phyloP scores from a whole-genome alignment of 2,888 invertebrate genomes.

The Endotricha flammealis region DNA sequence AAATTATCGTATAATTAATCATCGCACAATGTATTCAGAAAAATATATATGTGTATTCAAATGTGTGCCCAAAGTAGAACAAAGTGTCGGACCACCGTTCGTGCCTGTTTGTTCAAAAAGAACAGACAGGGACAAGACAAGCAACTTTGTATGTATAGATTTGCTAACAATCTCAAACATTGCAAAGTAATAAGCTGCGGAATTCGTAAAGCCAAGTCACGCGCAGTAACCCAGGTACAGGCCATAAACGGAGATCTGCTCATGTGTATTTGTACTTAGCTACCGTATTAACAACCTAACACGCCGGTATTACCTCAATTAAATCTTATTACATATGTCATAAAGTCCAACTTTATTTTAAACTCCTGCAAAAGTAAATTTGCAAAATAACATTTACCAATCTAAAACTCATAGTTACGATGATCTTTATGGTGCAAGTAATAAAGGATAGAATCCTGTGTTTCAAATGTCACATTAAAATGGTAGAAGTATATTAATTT shows the following conservation, averaged over 20 bases:
- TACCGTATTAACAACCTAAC: neutral
- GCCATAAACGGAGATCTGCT: neutral
- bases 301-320: no score
- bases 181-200: no score
- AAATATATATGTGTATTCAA: no score
- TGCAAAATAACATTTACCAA: neutral
- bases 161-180: no score
- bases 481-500: conserved; percentile 1
- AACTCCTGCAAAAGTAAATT: neutral
- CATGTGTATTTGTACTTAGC: neutral
- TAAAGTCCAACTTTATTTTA: neutral
- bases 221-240: no score
- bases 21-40: no score
- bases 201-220: neutral
- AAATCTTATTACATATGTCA: neutral
- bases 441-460: neutral
- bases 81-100: no score
- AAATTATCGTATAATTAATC: no score
- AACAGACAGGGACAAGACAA: no score
- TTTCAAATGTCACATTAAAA: neutral
- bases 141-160: no score
- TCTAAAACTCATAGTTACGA: neutral
- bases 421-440: neutral
- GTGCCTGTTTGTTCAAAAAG: no score
- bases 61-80: no score